Conservation (phyloP, 2,888 invertebrate species). For the Apomyelois bistriatella region DNA sequence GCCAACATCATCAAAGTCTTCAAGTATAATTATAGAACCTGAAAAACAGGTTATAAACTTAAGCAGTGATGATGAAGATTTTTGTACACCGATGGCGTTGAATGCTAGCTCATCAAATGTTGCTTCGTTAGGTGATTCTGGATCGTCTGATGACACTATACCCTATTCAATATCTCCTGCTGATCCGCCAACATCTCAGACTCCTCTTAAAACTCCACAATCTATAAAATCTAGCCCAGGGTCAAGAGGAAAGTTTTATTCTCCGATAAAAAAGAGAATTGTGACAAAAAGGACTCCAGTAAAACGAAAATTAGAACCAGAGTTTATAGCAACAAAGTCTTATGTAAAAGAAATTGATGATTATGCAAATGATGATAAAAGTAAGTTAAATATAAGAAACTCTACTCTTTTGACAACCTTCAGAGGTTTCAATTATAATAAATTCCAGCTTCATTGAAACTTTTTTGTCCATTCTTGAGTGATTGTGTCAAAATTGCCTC, state of each 20-base stretch:
- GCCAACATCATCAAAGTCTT: constrained; percentile 29
- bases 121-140: constrained; percentile 7
- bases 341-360: constrained; percentile 18
- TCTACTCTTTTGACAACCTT: too few species aligned
- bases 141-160: constrained; percentile 28
- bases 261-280: constrained; percentile 53
- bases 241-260: constrained; percentile 45
- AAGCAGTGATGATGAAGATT: constrained; percentile 46
- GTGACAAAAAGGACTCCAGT: constrained; percentile 36
- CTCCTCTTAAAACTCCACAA: constrained; percentile 22
- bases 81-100: not conserved
- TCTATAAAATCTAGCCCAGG: constrained; percentile 23
- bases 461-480: too few species aligned
- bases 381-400: too few species aligned
- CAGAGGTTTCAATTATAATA: too few species aligned
- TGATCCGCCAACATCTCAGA: constrained; percentile 23
- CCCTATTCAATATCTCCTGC: constrained; percentile 30
- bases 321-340: constrained; percentile 22
- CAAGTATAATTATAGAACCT: constrained; percentile 24
- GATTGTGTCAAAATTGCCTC: too few species aligned
- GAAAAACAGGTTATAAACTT: constrained; percentile 33
- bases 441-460: too few species aligned
- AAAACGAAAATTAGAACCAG: constrained; percentile 40
- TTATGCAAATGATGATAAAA: constrained; percentile 54
- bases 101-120: not conserved